A percentile compares a stretch with the other conserved stretches of the same genome.
Conservation (phyloP, 2,888 invertebrate genomes). For the Deroplatys truncata region DNA sequence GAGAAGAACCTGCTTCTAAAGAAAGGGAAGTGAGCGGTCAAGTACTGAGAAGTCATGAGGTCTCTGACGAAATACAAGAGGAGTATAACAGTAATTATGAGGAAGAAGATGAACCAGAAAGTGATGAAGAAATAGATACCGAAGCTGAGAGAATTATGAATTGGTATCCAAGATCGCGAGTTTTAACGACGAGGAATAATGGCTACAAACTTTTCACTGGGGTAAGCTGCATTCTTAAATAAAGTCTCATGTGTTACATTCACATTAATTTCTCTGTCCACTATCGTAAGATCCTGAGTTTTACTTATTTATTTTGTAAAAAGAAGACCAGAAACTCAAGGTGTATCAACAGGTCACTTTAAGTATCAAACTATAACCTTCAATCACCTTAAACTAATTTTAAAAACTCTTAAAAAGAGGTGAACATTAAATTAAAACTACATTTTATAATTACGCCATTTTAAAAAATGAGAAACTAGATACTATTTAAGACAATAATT, state of each 20-base stretch:
- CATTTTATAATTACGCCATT: too few relatives aligned
- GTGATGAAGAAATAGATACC: neutral
- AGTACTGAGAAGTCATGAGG: neutral
- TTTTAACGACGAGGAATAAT: neutral
- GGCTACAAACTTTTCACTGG: constrained; percentile 1
- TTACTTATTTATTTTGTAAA: too few relatives aligned
- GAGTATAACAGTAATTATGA: neutral
- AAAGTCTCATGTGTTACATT: neutral
- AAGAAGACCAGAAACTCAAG: too few relatives aligned
- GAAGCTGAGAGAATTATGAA: neutral
- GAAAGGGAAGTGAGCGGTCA: neutral
- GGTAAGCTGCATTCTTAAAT: neutral
- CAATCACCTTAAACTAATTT: too few relatives aligned
- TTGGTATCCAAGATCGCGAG: neutral
- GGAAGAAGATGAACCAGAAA: neutral
- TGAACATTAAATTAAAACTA: too few relatives aligned
- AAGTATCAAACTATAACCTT: too few relatives aligned
- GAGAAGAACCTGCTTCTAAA: neutral
- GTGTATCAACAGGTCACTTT: too few relatives aligned
- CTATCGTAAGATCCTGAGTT: too few relatives aligned
- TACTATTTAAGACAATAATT: too few relatives aligned
- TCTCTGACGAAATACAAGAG: neutral
- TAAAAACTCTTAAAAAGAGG: too few relatives aligned
- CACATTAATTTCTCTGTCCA: neutral
- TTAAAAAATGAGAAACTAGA: too few relatives aligned